These are phyloP conservation scores for Mechanitis messenoides DNA, from an alignment of 2,888 invertebrate genomes.

Conservation along the genomic window DNA sequence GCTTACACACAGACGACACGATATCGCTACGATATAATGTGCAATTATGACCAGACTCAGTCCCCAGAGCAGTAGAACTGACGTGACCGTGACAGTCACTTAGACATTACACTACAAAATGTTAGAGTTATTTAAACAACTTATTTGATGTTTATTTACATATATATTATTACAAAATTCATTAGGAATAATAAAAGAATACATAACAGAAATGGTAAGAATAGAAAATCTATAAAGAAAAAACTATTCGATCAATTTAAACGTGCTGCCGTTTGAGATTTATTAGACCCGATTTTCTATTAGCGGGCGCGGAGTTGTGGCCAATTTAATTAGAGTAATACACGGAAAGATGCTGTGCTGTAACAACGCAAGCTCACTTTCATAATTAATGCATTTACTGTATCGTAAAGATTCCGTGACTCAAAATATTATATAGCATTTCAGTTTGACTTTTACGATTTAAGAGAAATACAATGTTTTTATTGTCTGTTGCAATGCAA, in stretches of 20 bases:
- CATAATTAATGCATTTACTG: slow-evolving; percentile 9
- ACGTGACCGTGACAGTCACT: background rate
- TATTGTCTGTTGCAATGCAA: too few species aligned
- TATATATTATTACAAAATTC: too few species aligned
- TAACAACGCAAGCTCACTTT: slow-evolving; percentile 21
- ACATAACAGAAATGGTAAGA: too few species aligned
- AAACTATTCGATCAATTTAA: slow-evolving; percentile 6
- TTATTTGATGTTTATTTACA: too few species aligned
- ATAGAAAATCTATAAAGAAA: background rate
- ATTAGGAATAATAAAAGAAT: too few species aligned
- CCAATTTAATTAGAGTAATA: slow-evolving; percentile 69
- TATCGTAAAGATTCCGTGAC: slow-evolving; percentile 4
- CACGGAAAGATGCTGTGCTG: slow-evolving; percentile 56
- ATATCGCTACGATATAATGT: background rate
- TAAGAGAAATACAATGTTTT: background rate
- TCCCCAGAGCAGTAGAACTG: too few species aligned
- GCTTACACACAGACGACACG: background rate
- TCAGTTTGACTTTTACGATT: background rate
- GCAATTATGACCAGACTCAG: too few species aligned
- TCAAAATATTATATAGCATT: background rate
- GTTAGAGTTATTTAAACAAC: too few species aligned
- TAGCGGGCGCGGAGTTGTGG: slow-evolving; percentile 44
- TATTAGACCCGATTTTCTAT: slow-evolving; percentile 61
- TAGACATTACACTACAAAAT: too few species aligned
- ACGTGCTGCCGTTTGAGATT: slow-evolving; percentile 42